Evolutionary conservation across 1,140 invertebrate genomes (phyloP), one percentile per base, ranked within the genome.

Genomic region (Dendroctonus ponderosae): DNA sequence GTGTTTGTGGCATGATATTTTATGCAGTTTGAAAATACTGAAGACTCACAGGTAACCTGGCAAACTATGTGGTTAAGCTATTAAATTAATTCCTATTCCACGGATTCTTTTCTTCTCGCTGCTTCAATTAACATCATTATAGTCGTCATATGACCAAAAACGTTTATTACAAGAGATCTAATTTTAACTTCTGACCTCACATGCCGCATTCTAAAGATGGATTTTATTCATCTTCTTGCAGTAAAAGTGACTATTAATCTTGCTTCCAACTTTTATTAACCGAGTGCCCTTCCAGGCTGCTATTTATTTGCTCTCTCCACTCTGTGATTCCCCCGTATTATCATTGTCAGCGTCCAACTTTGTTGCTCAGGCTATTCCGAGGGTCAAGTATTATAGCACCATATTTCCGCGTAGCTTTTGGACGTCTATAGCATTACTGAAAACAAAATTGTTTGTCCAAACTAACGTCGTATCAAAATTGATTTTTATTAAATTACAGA

Each of bases 331-430:
- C 53, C 53, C 14, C 15, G 53, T 56, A 56, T 56, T 56, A 56
- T 56, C 53, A 56, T 56, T 56, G 53, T 56, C 53, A 56, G 53
- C 53, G 53, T 56, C 53, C 53, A 56, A 56, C 53, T 56, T 56
- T 41, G 37, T 40, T 14, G 37, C 39, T n/a, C 7, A 56, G 53
- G 53, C 53, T 56, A 56, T 56, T 56, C 41, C 7, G 15, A 56
- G 53, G 53, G 53, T 56, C 53, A 56, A 56, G 53, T 56, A 56
- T 56, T 56, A 56, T 56, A 56, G 53, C 53, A 6, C 15, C 37
- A 56, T 56, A 56, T 56, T 56, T 56, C 7, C 39, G 26, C 38
- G 0, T 41, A 56, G 41, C 8, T 41, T n/a, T 56, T 39, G 39
- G 53, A 37, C 9, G 4, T 52, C 15, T 26, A 6, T 52, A 9